phyloP scores from a whole-genome alignment of 1,140 invertebrate species.

The Brachionus paranguensis region DNA sequence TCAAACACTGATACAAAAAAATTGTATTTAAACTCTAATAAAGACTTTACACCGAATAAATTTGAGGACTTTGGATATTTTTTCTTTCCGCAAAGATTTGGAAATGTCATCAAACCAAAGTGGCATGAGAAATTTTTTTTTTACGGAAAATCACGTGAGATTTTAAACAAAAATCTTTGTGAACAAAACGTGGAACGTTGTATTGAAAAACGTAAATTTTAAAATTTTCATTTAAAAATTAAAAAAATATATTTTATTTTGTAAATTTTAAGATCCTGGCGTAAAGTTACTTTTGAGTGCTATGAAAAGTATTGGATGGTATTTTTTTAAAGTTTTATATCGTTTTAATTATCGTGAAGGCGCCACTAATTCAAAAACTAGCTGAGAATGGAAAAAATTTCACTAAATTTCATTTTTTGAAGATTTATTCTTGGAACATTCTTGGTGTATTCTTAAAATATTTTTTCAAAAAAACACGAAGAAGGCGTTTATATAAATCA shows the following conservation, averaged over 20 bases:
- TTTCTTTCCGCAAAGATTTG: conserved; percentile 75
- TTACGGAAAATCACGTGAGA: conserved; percentile 65
- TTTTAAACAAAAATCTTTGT: conserved; percentile 58
- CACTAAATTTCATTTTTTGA: background rate
- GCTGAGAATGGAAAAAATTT: background rate
- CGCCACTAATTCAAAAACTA: too few species aligned
- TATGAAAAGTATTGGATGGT: conserved; percentile 77
- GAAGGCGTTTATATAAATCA: too few species aligned
- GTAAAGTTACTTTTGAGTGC: conserved; percentile 77
- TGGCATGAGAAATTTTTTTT: conserved; percentile 61
- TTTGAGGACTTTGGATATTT: conserved; percentile 63
- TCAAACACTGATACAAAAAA: background rate
- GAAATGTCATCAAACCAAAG: conserved; percentile 58
- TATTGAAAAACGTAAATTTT: conserved; percentile 65
- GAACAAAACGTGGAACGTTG: conserved; percentile 71
- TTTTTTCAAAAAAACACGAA: too few species aligned
- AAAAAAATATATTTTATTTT: background rate
- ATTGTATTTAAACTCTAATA: conserved; percentile 19
- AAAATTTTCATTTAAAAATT: background rate
- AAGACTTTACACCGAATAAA: conserved; percentile 20
- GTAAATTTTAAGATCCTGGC: conserved; percentile 64
- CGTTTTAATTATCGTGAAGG: background rate
- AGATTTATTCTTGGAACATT: background rate
- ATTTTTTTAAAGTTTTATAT: conserved; percentile 45
- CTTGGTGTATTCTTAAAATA: too few species aligned